Evolutionary conservation across 2,888 invertebrate species (phyloP), one percentile per base, ranked within the genome.

Genomic region (Melieria omissa): DNA sequence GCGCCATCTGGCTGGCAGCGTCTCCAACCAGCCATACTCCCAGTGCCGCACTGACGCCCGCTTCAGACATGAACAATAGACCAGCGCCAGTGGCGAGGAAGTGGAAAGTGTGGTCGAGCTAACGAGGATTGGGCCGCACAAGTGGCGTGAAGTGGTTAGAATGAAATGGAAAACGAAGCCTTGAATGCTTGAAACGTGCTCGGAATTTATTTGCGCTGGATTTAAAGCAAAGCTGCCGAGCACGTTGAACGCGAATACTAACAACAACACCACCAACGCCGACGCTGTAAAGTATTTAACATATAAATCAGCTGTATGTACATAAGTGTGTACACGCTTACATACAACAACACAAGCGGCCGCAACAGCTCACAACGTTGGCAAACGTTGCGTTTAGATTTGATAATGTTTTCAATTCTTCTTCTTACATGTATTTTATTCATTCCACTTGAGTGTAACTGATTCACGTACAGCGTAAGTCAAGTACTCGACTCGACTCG

Each of bases 101-200:
- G 16, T 57, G 29, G 29, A 57, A 16, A 14, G 14, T 16, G 29
- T 10, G 14, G 29, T 5, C 57, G 16, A 57, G 9, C 10, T n/a
- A 14, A 55, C 14, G 10, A 29, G 29, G 9, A 57, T 10, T 57
- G 10, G 57, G n/a, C 57, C 58, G 42, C 64, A 71, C 16, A 61
- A 29, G 29, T 29, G 29, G 29, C 29, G 29, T 29, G 29, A 29
- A 29, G 29, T 29, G 29, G 29, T 29, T 29, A 2, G 72, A 57
- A 10, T 14, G 29, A 14, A 57, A 57, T 5, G 57, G 29, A 75
- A 75, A 77, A 73, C 62, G 72, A 77, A 79, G 79, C 80, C 80
- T 80, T 80, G 79, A 80, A 76, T 78, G 77, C 75, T 77, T 75
- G 76, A 73, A 78, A 80, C 80, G 80, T 80, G 80, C 80, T 76